Evolutionary conservation across 2,888 invertebrate species (phyloP), one percentile per base, ranked within the genome.

Genomic region (Blastobasis lacticolella): DNA sequence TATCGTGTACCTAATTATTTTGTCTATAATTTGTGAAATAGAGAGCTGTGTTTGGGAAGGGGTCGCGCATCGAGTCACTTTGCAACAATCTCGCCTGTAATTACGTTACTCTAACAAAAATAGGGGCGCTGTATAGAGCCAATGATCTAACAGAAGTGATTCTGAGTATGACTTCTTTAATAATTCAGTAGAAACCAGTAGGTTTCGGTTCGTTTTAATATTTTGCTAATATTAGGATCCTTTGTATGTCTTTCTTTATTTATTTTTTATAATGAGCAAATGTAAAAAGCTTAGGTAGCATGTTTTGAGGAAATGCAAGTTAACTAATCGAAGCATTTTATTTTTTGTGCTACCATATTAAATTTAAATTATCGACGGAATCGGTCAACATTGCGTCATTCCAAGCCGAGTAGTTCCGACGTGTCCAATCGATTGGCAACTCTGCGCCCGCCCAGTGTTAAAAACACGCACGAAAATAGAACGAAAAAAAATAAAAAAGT

Each of bases 51-150:
- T 71, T 74, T 74, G 62, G 62, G 77, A 81, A 82, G 82, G 84
- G 84, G 76, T 78, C 73, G 66, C 72, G 75, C 78, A 75, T 83
- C 83, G 72, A 83, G 84, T 84, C 84, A 84, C 81, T 84, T 82
- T 70, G 76, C 71, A 78, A 78, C 81, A 80, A 83, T 85, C 80
- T 78, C 74, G 70, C 71, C 76, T 74, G 74, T 86, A 85, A 86
- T 86, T 83, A 85, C 73, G 80, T 81, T 81, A 78, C 73, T 69
- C 75, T 76, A 71, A 73, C 75, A 74, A 82, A 78, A 81, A 78
- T 78, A 73, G 80, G 81, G 80, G 72, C 57, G 69, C 54, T 62
- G 55, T 60, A 57, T 57, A 58, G 61, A 56, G 53, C 55, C 55
- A 40, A 23, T 23, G 23, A 23, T 2, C 23, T 23, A 23, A 23